Conservation (phyloP, 2,113 vertebrate species). For the Petroica traversi region DNA sequence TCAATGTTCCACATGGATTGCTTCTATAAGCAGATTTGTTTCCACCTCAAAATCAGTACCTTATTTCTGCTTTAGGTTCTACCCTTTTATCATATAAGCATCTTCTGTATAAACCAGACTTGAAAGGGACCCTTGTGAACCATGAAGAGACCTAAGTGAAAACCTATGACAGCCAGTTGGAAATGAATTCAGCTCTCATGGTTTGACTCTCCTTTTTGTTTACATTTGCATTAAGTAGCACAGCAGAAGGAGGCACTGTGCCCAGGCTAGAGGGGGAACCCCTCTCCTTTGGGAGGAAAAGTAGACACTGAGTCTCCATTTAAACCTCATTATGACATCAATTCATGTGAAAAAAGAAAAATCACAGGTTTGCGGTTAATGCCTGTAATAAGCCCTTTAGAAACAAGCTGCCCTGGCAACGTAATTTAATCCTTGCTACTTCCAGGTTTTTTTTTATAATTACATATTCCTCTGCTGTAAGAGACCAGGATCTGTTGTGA, state of each 20-base stretch:
- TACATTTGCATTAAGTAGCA: constrained; percentile 77
- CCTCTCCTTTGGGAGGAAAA: constrained; percentile 75
- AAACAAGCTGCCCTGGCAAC: constrained; percentile 55
- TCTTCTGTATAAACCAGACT: constrained; percentile 54
- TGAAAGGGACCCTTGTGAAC: constrained; percentile 74
- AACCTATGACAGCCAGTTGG: constrained; percentile 65
- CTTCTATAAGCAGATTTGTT: constrained; percentile 48
- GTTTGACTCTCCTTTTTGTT: constrained; percentile 64
- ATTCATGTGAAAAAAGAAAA: constrained; percentile 82
- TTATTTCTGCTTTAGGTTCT: constrained; percentile 26
- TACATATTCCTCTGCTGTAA: constrained; percentile 49
- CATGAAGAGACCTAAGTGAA: constrained; percentile 63
- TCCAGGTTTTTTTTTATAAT: constrained; percentile 62
- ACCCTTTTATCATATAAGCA: constrained; percentile 57
- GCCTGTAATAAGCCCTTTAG: constrained; percentile 83
- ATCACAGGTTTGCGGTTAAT: constrained; percentile 78
- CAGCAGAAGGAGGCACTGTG: constrained; percentile 71
- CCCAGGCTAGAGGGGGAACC: constrained; percentile 77
- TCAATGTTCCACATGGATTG: background rate
- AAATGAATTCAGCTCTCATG: constrained; percentile 69
- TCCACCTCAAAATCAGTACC: constrained; percentile 24
- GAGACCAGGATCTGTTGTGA: constrained; percentile 55
- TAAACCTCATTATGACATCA: constrained; percentile 87
- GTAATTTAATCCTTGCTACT: constrained; percentile 64
- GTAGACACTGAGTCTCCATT: constrained; percentile 88